phyloP scores from a whole-genome alignment of 2,797 vertebrate species.

The Anabas testudineus region DNA sequence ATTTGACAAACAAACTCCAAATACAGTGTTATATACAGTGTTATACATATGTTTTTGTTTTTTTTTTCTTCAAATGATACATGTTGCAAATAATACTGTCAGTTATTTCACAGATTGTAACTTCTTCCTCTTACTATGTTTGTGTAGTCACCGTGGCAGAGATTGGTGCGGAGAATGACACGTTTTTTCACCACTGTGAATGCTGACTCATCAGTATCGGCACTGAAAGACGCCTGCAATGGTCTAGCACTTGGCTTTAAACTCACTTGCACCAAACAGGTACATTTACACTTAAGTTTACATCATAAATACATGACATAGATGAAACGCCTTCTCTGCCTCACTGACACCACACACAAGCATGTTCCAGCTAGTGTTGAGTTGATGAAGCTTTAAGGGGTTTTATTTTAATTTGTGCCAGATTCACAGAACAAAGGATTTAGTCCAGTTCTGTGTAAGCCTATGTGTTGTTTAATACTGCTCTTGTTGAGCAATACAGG shows the following conservation, averaged over 20 bases:
- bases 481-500: no score
- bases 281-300: slow-evolving; percentile 51
- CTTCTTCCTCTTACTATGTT: neutral
- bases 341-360: neutral
- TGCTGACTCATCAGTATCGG: slow-evolving; percentile 85
- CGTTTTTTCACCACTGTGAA: slow-evolving; percentile 93
- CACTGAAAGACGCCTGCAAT: slow-evolving; percentile 89
- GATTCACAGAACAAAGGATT: no score
- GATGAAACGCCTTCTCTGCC: neutral
- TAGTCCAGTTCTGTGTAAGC: no score
- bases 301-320: neutral
- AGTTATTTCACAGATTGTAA: neutral
- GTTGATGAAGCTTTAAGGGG: no score
- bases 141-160: slow-evolving; percentile 90
- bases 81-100: neutral
- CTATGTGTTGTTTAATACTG: no score
- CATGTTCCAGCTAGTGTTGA: neutral
- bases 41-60: neutral
- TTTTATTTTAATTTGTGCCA: no score
- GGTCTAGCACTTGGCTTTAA: slow-evolving; percentile 91
- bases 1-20: no score
- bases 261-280: slow-evolving; percentile 93
- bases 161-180: slow-evolving; percentile 93
- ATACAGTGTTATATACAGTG: no score
- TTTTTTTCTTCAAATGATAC: neutral